These are phyloP conservation scores for Oplegnathus fasciatus DNA, from an alignment of 2,113 vertebrate genomes.

Conservation along the genomic window DNA sequence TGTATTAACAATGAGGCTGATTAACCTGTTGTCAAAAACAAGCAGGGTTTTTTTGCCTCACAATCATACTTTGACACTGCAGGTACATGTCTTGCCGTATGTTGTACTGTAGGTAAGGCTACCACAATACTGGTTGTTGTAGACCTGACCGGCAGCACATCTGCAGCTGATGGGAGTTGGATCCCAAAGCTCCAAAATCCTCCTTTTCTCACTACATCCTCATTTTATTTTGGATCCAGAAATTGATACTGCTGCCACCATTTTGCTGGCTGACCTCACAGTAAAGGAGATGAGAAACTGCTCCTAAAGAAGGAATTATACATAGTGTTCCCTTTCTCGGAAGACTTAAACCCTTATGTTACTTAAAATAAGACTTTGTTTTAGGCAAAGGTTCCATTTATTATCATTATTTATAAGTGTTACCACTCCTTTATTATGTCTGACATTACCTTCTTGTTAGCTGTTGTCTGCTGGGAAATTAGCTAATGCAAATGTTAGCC, in stretches of 20 bases:
- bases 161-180: background rate
- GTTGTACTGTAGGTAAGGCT: background rate
- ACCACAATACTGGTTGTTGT: background rate
- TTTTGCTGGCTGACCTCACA: background rate
- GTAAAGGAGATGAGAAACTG: background rate
- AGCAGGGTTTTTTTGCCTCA: background rate
- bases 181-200: background rate
- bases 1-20: constrained; percentile 6
- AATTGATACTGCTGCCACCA: background rate
- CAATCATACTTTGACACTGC: background rate
- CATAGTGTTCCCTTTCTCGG: too few species aligned
- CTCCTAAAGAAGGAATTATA: background rate
- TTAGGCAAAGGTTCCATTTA: too few species aligned
- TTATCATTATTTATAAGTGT: background rate
- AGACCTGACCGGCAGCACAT: background rate
- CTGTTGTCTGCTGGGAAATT: too few species aligned
- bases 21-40: background rate
- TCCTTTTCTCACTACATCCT: background rate
- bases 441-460: background rate
- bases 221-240: constrained; percentile 4
- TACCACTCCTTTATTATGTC: background rate
- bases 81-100: background rate
- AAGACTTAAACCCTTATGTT: too few species aligned
- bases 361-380: background rate
- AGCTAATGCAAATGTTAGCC: background rate